A percentile compares a stretch with the other conserved stretches of the same genome.
Evolutionary conservation across 2,113 vertebrate genomes (phyloP).

Genomic region (Rhynchomys soricoides): DNA sequence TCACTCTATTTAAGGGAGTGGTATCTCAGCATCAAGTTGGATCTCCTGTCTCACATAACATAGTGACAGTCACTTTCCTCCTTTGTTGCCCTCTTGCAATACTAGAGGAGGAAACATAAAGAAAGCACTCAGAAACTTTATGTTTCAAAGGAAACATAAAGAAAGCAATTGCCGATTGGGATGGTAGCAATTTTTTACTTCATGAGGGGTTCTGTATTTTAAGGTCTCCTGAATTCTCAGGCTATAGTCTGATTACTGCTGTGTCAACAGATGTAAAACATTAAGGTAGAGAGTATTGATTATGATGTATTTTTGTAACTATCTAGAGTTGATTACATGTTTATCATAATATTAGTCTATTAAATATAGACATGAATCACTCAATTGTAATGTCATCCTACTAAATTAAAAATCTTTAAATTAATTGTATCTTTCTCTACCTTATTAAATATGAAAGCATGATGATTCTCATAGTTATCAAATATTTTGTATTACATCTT

Average conservation of each 20-base stretch:
- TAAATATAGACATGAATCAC: neutral
- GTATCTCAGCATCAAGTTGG: neutral
- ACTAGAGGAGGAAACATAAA: neutral
- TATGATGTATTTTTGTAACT: neutral
- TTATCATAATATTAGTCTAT: neutral
- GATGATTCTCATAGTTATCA: neutral
- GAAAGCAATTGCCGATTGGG: neutral
- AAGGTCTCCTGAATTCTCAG: neutral
- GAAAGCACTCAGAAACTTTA: neutral
- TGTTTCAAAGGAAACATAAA: no score
- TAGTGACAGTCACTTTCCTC: neutral
- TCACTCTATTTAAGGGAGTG: accelerated
- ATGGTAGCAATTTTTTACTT: neutral
- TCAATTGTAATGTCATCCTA: neutral
- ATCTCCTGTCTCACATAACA: neutral
- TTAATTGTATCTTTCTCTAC: neutral
- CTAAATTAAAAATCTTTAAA: neutral
- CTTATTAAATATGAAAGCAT: neutral
- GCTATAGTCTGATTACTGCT: neutral
- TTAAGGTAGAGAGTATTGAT: neutral
- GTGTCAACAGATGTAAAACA: neutral
- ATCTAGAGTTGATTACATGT: neutral
- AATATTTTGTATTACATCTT: neutral
- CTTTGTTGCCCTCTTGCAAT: accelerated
- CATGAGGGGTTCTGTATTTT: neutral